phyloP scores from a whole-genome alignment of 2,797 vertebrate species.

The Meda fulgida region DNA sequence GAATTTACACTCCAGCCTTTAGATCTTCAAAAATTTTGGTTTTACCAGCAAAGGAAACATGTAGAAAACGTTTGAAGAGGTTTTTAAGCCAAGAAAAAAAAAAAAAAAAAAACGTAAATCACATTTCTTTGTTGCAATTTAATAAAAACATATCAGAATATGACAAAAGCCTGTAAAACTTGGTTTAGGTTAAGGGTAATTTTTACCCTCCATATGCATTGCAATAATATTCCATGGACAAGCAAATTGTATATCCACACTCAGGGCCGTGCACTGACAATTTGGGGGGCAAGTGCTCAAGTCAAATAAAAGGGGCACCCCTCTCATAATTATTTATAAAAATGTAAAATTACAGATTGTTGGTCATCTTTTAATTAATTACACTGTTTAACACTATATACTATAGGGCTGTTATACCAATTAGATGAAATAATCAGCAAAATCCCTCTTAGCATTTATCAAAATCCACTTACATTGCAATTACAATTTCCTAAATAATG shows the following conservation, averaged over 20 bases:
- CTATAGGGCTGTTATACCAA: neutral
- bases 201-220: neutral
- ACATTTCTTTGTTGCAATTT: neutral
- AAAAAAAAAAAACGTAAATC: neutral
- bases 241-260: neutral
- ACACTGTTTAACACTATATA: neutral
- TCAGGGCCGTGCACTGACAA: too few relatives aligned
- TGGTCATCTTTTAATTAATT: too few relatives aligned
- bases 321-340: too few relatives aligned
- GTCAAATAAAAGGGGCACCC: too few relatives aligned
- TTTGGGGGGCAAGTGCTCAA: too few relatives aligned
- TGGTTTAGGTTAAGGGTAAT: neutral
- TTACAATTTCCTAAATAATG: neutral
- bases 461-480: neutral
- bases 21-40: neutral
- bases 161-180: neutral
- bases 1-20: conserved; percentile 10
- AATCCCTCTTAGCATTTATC: neutral
- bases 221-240: neutral
- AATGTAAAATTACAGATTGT: neutral
- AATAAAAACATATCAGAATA: neutral
- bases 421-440: neutral
- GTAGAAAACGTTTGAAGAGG: neutral
- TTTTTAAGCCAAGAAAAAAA: neutral
- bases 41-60: neutral